Evolutionary conservation across 2,888 invertebrate species (phyloP).

Genomic region (Drosophila rubida): DNA sequence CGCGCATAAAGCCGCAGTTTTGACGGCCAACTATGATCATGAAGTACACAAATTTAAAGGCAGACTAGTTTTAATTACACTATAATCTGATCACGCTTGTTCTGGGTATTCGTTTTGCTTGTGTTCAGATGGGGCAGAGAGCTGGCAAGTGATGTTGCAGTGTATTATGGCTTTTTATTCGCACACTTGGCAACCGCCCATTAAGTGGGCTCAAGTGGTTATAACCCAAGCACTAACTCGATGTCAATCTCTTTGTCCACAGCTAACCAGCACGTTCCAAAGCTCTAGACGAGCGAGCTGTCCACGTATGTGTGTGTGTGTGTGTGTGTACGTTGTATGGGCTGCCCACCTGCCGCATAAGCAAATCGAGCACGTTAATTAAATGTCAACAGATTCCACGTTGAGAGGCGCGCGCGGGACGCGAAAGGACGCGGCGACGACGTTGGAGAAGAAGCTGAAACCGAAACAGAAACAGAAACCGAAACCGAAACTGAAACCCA

Average conservation of each 20-base stretch:
- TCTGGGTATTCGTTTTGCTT: background rate
- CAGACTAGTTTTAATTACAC: background rate
- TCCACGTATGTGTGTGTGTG: background rate
- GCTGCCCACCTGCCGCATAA: slow-evolving; percentile 67
- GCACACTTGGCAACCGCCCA: slow-evolving; percentile 19
- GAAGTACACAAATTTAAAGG: background rate
- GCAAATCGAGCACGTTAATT: slow-evolving; percentile 74
- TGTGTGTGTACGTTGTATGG: slow-evolving; percentile 15
- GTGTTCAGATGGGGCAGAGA: no score
- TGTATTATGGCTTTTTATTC: slow-evolving; percentile 9
- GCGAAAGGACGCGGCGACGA: slow-evolving; percentile 47
- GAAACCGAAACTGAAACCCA: slow-evolving; percentile 16
- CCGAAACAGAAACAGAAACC: slow-evolving; percentile 15
- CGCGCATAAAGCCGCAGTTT: no score
- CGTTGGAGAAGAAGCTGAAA: slow-evolving; percentile 26
- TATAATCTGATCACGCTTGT: background rate
- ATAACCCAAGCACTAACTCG: slow-evolving; percentile 42
- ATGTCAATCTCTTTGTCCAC: slow-evolving; percentile 63
- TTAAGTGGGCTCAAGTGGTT: slow-evolving; percentile 30
- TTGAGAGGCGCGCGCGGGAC: slow-evolving; percentile 54
- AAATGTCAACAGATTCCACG: slow-evolving; percentile 72
- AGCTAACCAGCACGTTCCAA: slow-evolving; percentile 55
- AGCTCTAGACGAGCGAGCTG: slow-evolving; percentile 10
- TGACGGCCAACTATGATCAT: no score
- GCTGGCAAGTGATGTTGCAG: slow-evolving; percentile 7